These are phyloP conservation scores for Nematopogon swammerdamellus DNA, from an alignment of 2,888 invertebrate species.

Conservation along the genomic window DNA sequence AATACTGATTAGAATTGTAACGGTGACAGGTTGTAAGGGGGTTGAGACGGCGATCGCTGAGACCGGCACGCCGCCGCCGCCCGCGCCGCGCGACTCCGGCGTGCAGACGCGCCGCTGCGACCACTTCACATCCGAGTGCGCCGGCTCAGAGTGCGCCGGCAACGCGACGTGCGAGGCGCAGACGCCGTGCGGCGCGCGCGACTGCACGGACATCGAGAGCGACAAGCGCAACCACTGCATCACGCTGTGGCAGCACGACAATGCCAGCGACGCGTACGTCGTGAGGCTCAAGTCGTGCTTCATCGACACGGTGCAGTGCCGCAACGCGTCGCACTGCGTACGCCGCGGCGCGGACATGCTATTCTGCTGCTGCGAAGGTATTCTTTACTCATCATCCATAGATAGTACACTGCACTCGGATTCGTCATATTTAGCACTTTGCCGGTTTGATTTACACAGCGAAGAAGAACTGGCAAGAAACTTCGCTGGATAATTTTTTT, in stretches of 20 bases:
- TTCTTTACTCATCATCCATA: too few relatives aligned
- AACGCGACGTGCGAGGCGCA: too few relatives aligned
- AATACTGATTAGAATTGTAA: too few relatives aligned
- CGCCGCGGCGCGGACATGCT: constrained; percentile 64
- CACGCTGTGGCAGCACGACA: constrained; percentile 74
- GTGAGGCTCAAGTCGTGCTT: constrained; percentile 80
- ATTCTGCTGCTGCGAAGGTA: constrained; percentile 83
- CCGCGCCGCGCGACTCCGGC: not conserved
- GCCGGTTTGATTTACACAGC: too few relatives aligned
- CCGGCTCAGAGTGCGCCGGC: not conserved
- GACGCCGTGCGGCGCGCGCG: constrained; percentile 12
- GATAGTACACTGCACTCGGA: too few relatives aligned
- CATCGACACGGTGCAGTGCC: constrained; percentile 75
- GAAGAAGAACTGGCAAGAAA: too few relatives aligned
- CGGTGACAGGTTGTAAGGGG: not conserved
- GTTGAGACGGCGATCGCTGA: not conserved
- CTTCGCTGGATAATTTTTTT: too few relatives aligned
- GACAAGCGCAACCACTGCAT: constrained; percentile 81
- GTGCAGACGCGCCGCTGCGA: not conserved
- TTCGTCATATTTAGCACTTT: too few relatives aligned
- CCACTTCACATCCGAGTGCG: not conserved
- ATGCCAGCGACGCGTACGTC: constrained; percentile 54
- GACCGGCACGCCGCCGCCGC: not conserved
- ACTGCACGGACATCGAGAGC: constrained; percentile 64
- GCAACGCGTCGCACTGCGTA: constrained; percentile 69